Percentiles rank a stretch among this genome's conserved stretches.
These are phyloP conservation scores for Mus pahari DNA, from an alignment of 2,113 vertebrate species.

Conservation along the genomic window DNA sequence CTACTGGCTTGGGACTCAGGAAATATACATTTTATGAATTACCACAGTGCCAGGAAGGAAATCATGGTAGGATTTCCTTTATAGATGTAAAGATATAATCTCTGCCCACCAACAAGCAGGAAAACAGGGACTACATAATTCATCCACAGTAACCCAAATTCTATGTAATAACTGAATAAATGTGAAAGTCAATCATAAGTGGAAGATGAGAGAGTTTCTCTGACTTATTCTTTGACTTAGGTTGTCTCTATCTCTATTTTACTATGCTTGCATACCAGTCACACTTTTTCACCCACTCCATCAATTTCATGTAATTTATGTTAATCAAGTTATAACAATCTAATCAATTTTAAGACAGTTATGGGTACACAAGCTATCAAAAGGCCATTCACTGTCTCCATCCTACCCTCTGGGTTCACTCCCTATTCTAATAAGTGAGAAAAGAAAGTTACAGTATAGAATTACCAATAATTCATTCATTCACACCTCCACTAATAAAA, in stretches of 20 bases:
- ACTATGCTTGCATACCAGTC: background rate
- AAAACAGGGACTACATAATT: background rate
- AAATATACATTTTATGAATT: background rate
- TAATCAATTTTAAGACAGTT: background rate
- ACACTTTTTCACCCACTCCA: background rate
- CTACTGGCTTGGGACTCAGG: background rate
- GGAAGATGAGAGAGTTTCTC: background rate
- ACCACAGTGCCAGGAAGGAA: background rate
- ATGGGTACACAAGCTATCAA: fast-evolving
- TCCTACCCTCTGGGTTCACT: background rate
- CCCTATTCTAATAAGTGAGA: background rate
- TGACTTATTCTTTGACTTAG: background rate
- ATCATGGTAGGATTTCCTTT: background rate
- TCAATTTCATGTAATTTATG: background rate
- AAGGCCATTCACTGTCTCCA: background rate
- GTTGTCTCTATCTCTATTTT: background rate
- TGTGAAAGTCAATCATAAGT: background rate
- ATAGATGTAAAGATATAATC: background rate
- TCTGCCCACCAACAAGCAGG: background rate
- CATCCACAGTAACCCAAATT: background rate
- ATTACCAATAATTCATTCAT: background rate
- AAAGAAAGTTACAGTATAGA: background rate
- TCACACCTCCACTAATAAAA: background rate
- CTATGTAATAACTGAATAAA: background rate
- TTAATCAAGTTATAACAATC: background rate